Conservation (phyloP, 2,113 vertebrate species). For the Dipodomys merriami region DNA sequence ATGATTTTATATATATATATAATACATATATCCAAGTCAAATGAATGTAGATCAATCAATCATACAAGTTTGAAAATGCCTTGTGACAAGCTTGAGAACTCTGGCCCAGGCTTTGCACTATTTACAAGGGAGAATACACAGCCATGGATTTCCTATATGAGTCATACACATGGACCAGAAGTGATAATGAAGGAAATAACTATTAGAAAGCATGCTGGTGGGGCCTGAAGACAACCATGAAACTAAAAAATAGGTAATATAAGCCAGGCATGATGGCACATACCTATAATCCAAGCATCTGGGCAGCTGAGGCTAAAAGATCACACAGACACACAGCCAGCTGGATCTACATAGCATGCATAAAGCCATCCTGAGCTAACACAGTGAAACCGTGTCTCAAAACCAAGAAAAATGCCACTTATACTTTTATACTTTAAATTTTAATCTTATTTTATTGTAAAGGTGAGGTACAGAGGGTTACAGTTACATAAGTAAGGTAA, state of each 20-base stretch:
- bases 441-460: too few species aligned
- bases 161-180: not conserved
- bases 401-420: too few species aligned
- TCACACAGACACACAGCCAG: not conserved
- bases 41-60: not conserved
- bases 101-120: not conserved
- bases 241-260: not conserved
- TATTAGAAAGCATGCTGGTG: not conserved
- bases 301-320: not conserved
- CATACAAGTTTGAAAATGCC: not conserved
- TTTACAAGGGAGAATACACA: constrained; percentile 12
- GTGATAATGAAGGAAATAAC: not conserved
- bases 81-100: not conserved
- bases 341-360: not conserved
- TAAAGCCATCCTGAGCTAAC: not conserved
- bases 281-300: not conserved
- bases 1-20: too few species aligned
- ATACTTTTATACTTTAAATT: too few species aligned
- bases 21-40: not conserved
- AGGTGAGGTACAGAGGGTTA: too few species aligned
- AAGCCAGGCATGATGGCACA: not conserved
- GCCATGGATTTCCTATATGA: not conserved
- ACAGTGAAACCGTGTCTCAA: not conserved
- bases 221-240: not conserved
- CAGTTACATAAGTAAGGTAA: too few species aligned